Base-by-base conservation (phyloP, 2,888 invertebrate genomes). In the Polyommatus icarus region DNA sequence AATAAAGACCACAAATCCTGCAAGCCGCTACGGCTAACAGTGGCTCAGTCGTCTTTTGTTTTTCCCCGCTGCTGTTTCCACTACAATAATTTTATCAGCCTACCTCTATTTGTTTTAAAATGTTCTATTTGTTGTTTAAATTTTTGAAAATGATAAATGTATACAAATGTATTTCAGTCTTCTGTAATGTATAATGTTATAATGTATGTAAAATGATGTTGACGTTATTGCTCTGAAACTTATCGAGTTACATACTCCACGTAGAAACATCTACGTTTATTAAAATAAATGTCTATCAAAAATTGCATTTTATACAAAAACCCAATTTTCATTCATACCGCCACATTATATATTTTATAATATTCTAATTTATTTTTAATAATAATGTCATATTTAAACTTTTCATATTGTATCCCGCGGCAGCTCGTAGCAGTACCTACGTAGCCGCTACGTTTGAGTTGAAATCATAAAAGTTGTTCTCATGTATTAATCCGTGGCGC, bases 381-480 rank as follows among this genome's bases (percentile, higher is more conserved):
- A 8, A 20, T 59, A 24, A 61, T 61, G 20, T 20, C 10, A 20
- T n/a, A 24, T 20, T n/a, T n/a, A 12, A 3, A 24, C 24, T 61
- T 24, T 61, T 61, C 24, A 12, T 61, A 10, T 24, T 24, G 8
- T 20, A 61, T 3, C 24, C 12, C 61, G 46, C n/a, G 20, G 12
- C 73, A 18, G 5, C 5, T 54, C 54, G 54, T 54, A 54, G 50
- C 72, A 77, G 36, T 54, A 24, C 1, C 32, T 32, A 32, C 46
- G 36, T 61, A 71, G 77, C 77, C 78, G 82, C 82, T 88, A 86
- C 90, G 90, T 93, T 92, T 91, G 89, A 92, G 89, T 92, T 92
- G 90, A 93, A 93, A 93, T 93, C 92, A 93, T 93, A 93, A 93
- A 93, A 93, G 92, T 93, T 91, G 91, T 91, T 93, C 91, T 90